Percentiles rank a stretch among this genome's conserved stretches.
Evolutionary conservation across 1,140 invertebrate genomes (phyloP).

Genomic region (Copidosoma floridanum): DNA sequence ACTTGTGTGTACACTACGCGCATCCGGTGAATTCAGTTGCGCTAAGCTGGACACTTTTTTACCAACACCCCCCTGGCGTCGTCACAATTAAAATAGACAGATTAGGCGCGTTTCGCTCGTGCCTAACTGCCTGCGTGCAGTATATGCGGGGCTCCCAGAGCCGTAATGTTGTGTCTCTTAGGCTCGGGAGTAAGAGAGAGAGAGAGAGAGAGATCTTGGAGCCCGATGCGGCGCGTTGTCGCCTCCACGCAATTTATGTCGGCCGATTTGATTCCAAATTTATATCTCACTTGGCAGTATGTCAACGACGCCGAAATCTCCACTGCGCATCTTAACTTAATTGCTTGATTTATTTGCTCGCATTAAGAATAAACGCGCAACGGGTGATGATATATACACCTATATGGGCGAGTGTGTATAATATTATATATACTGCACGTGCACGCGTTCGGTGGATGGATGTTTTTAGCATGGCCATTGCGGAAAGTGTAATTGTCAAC

Average conservation of each 20-base stretch:
- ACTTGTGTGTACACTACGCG: too few relatives aligned
- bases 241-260: conserved; percentile 31
- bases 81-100: conserved; percentile 25
- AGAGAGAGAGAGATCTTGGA: background rate
- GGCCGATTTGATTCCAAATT: conserved; percentile 35
- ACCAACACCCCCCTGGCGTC: background rate
- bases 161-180: background rate
- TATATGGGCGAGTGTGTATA: too few relatives aligned
- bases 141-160: too few relatives aligned
- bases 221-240: conserved; percentile 27
- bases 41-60: conserved; percentile 1
- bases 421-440: too few relatives aligned
- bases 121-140: too few relatives aligned
- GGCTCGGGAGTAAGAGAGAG: too few relatives aligned
- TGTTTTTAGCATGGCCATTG: too few relatives aligned
- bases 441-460: background rate
- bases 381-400: too few relatives aligned
- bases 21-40: too few relatives aligned
- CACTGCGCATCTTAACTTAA: background rate
- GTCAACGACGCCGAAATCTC: conserved; percentile 13
- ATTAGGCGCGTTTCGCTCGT: background rate
- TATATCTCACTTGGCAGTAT: conserved; percentile 28
- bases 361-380: background rate
- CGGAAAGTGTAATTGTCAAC: too few relatives aligned
- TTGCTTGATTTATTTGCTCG: background rate